These are phyloP conservation scores for Leucophenga varia DNA, from an alignment of 1,140 invertebrate species.

Conservation along the genomic window DNA sequence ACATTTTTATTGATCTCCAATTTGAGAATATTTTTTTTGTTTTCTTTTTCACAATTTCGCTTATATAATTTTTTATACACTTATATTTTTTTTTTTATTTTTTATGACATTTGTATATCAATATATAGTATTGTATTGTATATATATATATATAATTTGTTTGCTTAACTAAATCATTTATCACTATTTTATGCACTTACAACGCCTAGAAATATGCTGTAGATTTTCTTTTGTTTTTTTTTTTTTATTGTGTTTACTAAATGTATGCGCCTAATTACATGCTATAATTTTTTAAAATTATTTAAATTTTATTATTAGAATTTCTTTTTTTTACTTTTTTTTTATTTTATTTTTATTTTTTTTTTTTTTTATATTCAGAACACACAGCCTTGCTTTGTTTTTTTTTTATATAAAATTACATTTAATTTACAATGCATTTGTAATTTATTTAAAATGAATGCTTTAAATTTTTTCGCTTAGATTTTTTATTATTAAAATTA, in stretches of 20 bases:
- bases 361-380: conserved; percentile 36
- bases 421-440: conserved; percentile 19
- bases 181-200: conserved; percentile 49
- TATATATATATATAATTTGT: conserved; percentile 26
- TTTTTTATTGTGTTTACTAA: too few relatives aligned
- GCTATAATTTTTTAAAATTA: too few relatives aligned
- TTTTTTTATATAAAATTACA: conserved; percentile 53
- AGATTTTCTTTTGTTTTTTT: too few relatives aligned
- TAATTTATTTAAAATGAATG: conserved; percentile 16
- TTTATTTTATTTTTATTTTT: conserved; percentile 2
- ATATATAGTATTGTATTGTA: conserved; percentile 30
- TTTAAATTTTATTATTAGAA: neutral
- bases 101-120: conserved; percentile 19
- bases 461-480: too few relatives aligned
- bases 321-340: conserved; percentile 8
- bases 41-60: too few relatives aligned
- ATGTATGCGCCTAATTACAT: too few relatives aligned
- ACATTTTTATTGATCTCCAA: conserved; percentile 42
- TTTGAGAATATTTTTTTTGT: too few relatives aligned
- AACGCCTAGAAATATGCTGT: too few relatives aligned
- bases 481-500: too few relatives aligned
- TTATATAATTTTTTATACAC: too few relatives aligned
- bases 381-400: conserved; percentile 56
- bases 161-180: conserved; percentile 37
- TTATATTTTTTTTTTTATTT: neutral